Evolutionary conservation across 2,113 vertebrate species (phyloP), one percentile per base, ranked within the genome.

Genomic region (Onychostoma macrolepis): DNA sequence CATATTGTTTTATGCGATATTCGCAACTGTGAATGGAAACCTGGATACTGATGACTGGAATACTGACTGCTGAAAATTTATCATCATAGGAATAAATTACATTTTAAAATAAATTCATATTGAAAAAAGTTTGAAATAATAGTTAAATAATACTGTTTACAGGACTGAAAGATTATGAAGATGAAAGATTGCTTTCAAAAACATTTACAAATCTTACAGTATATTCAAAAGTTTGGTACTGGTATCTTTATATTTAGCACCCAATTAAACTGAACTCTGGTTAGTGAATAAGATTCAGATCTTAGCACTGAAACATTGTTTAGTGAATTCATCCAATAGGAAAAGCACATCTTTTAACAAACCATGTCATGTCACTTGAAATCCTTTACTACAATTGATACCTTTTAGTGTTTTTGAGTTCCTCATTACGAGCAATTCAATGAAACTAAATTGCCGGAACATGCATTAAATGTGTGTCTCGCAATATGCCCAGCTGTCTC

Each of bases 401-500:
- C 33, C 36, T 58, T 79, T 48, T 33, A 21, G 5, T 21, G 53
- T 41, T 28, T 84, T 67, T 75, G 43, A 72, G 69, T 41, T 61
- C 28, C 79, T 90, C 83, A 28, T 72, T 79, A 50, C 84, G 2
- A 65, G 24, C 30, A 77, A 76, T 87, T 87, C 69, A 87, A 36
- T 63, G 45, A 58, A 1, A 21, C 9, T 74, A 71, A 89, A 79
- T 89, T 74, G 80, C 53, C 86, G 75, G 85, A 80, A 74, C 81
- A 80, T 78, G 75, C 41, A 77, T 80, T 88, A 88, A 72, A 72
- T 50, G 81, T n/a, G 56, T 87, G 75, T 81, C 50, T 83, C 90
- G 86, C 85, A 43, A 85, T 85, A 79, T 41, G 78, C 78, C 88
- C 90, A 92, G 90, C 89, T 91, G 90, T 92, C 91, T 86, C 33